Evolutionary conservation across 2,888 invertebrate species (phyloP), one percentile per base, ranked within the genome.

Genomic region (Zhuqinia jingwanae): DNA sequence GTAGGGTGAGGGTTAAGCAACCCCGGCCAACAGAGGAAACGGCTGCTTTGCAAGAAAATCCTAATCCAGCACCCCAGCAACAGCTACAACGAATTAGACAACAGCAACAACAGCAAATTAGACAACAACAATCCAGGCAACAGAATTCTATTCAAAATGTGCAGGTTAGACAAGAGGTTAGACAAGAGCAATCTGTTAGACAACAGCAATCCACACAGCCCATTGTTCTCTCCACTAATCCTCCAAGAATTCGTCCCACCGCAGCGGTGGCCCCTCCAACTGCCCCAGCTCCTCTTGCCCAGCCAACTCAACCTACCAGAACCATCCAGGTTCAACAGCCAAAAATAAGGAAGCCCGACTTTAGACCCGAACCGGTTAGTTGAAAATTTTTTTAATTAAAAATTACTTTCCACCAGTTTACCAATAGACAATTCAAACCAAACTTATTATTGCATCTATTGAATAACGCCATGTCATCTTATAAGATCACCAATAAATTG

Each of bases 1-100:
- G 88, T 0, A 63, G 85, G 58, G 88, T 88, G 15, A 56, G 89
- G n/a, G 88, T 88, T 25, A 89, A 89, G 80, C 87, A 85, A 42
- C 89, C 89, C 0, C n/a, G 82, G 25, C 85, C 84, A 5, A 75
- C 82, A 10, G 79, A 58, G 11, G 87, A 88, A 47, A 81, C 88
- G 25, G 82, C 89, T 25, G 79, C 90, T 0, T 60, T 88, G n/a
- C 80, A 88, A 11, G 82, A 77, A 27, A 60, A 87, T 50, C 78
- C 89, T n/a, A n/a, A n/a, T 22, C 53, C 17, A 20, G 30, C 22
- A 36, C 58, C 22, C n/a, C 81, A 36, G 30, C 81, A 10, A 56
- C 85, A 25, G 50, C 13, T n/a, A n/a, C n/a, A n/a, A n/a, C n/a
- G n/a, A n/a, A n/a, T n/a, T n/a, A n/a, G n/a, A n/a, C 50, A 10